Percentiles rank a stretch among this genome's conserved stretches.
phyloP scores from a whole-genome alignment of 64 coral and sea anemone species.

The Catalaphyllia jardinei region DNA sequence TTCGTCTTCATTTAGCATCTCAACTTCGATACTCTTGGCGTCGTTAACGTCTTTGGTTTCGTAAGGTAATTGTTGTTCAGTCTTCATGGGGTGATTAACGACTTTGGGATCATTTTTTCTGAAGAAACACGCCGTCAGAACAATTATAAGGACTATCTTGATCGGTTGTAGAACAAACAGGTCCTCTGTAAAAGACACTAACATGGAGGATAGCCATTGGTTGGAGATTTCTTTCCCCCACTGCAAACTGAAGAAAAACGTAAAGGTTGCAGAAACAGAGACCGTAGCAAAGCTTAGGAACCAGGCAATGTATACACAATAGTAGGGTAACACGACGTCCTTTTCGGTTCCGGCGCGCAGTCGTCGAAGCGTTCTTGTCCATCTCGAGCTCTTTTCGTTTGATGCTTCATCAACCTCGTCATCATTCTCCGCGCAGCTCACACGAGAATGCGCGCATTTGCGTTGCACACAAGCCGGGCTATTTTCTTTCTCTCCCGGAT shows the following conservation, averaged over 20 bases:
- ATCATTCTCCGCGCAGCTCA: not conserved
- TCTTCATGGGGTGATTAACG: not conserved
- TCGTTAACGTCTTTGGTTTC: not conserved
- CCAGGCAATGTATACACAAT: constrained; percentile 55
- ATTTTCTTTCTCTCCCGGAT: not conserved
- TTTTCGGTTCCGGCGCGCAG: not conserved
- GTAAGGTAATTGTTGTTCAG: not conserved
- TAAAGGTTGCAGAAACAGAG: constrained; percentile 28
- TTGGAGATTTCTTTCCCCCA: constrained; percentile 75
- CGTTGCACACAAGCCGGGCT: not conserved
- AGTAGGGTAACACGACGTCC: constrained; percentile 34
- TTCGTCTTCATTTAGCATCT: constrained; percentile 1
- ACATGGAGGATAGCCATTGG: constrained; percentile 64
- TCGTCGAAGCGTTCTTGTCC: not conserved
- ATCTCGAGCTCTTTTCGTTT: not conserved
- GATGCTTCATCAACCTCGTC: not conserved
- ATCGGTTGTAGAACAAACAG: constrained; percentile 65
- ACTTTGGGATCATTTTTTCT: constrained; percentile 5
- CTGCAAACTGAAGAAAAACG: constrained; percentile 67
- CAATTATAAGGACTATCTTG: constrained; percentile 40
- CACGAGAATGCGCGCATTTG: not conserved
- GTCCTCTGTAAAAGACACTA: constrained; percentile 71
- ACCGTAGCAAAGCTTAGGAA: constrained; percentile 27
- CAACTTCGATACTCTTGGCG: not conserved
- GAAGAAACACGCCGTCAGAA: constrained; percentile 47